phyloP scores from a whole-genome alignment of 1,140 invertebrate species.

The Papilio dardanus region DNA sequence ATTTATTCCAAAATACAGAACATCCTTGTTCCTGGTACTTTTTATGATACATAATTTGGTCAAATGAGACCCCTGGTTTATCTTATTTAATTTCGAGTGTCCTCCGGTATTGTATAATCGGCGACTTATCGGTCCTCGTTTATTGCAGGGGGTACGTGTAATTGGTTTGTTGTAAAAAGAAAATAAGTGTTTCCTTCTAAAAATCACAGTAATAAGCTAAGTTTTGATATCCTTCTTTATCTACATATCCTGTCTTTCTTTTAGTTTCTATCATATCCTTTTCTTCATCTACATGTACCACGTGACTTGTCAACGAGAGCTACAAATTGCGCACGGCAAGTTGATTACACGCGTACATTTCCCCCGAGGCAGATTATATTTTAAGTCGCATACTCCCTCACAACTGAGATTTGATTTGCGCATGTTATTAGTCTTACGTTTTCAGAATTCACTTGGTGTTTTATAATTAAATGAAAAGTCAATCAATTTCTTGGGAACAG shows the following conservation, averaged over 20 bases:
- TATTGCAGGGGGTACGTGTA: no score
- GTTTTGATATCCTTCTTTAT: background rate
- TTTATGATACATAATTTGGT: no score
- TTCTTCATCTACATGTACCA: background rate
- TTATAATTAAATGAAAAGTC: background rate
- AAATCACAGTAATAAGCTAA: no score
- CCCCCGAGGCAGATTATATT: conserved; percentile 13
- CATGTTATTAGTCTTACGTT: background rate
- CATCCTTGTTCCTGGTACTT: no score
- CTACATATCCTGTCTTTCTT: background rate
- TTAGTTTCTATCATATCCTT: background rate
- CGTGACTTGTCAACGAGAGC: background rate
- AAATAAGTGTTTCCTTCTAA: no score
- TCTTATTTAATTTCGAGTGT: no score
- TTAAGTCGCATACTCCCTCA: conserved; percentile 6
- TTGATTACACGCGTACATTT: conserved; percentile 17
- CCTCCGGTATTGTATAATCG: no score
- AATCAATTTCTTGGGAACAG: background rate
- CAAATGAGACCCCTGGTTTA: no score
- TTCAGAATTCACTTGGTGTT: background rate
- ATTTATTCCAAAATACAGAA: no score
- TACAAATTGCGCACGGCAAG: conserved; percentile 1
- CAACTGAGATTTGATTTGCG: conserved; percentile 13
- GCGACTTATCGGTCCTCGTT: no score
- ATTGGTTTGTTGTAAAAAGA: no score